Conservation (phyloP, 1,140 invertebrate species). For the Eupristina koningsbergeri region DNA sequence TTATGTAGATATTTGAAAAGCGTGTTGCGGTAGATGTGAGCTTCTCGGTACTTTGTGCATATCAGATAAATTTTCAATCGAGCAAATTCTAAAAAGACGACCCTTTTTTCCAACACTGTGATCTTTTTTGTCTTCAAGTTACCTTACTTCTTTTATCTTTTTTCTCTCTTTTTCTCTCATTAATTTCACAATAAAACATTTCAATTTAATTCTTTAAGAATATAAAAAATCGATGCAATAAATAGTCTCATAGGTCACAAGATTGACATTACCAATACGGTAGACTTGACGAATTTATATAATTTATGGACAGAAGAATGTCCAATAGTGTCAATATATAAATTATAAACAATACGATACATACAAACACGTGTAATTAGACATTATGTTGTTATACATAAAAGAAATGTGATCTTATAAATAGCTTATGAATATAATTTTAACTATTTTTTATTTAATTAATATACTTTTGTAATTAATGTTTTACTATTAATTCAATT, state of each 20-base stretch:
- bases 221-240: constrained; percentile 67
- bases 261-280: neutral
- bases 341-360: constrained; percentile 33
- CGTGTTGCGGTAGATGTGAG: constrained; percentile 26
- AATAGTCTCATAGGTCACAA: constrained; percentile 5
- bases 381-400: too few relatives aligned
- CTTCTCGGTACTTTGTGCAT: constrained; percentile 60
- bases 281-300: constrained; percentile 38
- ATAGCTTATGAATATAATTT: too few relatives aligned
- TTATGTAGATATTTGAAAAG: constrained; percentile 36
- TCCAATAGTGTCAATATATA: too few relatives aligned
- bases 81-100: constrained; percentile 66
- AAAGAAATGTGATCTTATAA: too few relatives aligned
- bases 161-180: constrained; percentile 4
- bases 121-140: neutral
- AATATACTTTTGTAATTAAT: too few relatives aligned
- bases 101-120: neutral
- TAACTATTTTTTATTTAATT: too few relatives aligned
- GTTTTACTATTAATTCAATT: too few relatives aligned
- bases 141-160: neutral
- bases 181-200: neutral
- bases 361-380: constrained; percentile 5
- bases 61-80: constrained; percentile 70
- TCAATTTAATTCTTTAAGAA: constrained; percentile 57
- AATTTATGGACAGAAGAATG: constrained; percentile 54